These are phyloP conservation scores for Brienomyrus longianalis DNA, from an alignment of 2,113 vertebrate species.

Conservation along the genomic window DNA sequence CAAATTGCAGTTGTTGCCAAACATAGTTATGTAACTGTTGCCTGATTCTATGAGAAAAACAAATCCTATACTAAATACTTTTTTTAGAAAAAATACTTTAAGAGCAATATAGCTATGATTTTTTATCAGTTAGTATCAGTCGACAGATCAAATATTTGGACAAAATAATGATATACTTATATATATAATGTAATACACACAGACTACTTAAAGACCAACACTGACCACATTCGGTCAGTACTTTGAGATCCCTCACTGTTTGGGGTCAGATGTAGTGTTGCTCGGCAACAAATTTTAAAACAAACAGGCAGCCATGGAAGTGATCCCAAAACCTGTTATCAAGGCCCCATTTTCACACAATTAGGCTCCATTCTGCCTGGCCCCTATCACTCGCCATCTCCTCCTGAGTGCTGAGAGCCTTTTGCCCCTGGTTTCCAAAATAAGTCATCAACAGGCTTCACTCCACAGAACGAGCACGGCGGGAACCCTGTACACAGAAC, in stretches of 20 bases:
- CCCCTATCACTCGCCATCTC: conserved; percentile 62
- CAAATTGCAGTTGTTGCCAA: neutral
- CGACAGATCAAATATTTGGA: neutral
- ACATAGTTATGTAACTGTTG: neutral
- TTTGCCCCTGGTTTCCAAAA: conserved; percentile 61
- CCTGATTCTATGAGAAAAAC: neutral
- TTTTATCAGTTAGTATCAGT: neutral
- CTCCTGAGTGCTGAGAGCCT: conserved; percentile 57
- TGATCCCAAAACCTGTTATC: conserved; percentile 63
- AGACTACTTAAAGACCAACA: neutral
- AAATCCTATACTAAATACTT: neutral
- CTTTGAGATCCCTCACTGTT: conserved; percentile 16
- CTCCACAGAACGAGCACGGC: conserved; percentile 35
- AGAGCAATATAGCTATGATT: neutral
- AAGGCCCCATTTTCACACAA: conserved; percentile 61
- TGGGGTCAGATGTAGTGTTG: conserved; percentile 26
- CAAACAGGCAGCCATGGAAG: conserved; percentile 46
- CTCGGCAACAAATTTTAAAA: conserved; percentile 37
- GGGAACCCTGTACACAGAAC: conserved; percentile 36
- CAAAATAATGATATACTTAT: neutral
- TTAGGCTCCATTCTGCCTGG: conserved; percentile 54
- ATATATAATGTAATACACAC: neutral
- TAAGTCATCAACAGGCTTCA: conserved; percentile 59
- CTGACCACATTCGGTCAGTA: neutral
- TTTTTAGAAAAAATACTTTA: neutral